A percentile compares a stretch with the other conserved stretches of the same genome.
phyloP scores from a whole-genome alignment of 2,797 vertebrate species.

The Sardinella longiceps region DNA sequence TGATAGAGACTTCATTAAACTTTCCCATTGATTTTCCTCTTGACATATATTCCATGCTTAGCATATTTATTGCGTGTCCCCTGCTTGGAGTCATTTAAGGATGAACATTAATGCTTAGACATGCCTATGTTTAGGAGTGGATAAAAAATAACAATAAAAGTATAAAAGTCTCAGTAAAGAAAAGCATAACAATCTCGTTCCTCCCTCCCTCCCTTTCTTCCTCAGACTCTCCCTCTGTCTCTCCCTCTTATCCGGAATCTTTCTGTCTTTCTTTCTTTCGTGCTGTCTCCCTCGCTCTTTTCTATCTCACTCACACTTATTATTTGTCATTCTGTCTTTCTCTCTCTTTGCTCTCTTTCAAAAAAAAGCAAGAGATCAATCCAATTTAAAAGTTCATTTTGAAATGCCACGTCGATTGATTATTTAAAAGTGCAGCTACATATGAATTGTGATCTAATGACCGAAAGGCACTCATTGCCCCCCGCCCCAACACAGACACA shows the following conservation, averaged over 20 bases:
- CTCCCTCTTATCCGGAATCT: not conserved
- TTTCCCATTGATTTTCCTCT: conserved; percentile 48
- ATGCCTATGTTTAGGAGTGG: conserved; percentile 47
- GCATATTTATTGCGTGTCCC: conserved; percentile 51
- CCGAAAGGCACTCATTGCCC: conserved; percentile 54
- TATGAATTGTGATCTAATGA: conserved; percentile 45
- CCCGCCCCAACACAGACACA: conserved; percentile 37
- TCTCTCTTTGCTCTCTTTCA: conserved; percentile 22
- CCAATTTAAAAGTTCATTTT: conserved; percentile 52
- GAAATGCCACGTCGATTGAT: conserved; percentile 60
- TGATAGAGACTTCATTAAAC: conserved; percentile 48
- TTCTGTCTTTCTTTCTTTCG: conserved; percentile 16
- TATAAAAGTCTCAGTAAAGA: not conserved
- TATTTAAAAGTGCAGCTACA: conserved; percentile 67
- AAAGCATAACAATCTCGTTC: not conserved
- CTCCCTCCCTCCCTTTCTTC: not conserved
- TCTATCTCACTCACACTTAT: not conserved
- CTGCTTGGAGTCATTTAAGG: conserved; percentile 55
- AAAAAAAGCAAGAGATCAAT: conserved; percentile 13
- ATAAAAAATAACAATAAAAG: not conserved
- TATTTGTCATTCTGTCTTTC: not conserved
- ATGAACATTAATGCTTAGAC: conserved; percentile 54
- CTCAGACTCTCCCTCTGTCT: not conserved
- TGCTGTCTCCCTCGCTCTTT: not conserved
- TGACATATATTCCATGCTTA: conserved; percentile 23